Evolutionary conservation across 2,888 invertebrate species (phyloP).

Genomic region (Leuctra nigra): DNA sequence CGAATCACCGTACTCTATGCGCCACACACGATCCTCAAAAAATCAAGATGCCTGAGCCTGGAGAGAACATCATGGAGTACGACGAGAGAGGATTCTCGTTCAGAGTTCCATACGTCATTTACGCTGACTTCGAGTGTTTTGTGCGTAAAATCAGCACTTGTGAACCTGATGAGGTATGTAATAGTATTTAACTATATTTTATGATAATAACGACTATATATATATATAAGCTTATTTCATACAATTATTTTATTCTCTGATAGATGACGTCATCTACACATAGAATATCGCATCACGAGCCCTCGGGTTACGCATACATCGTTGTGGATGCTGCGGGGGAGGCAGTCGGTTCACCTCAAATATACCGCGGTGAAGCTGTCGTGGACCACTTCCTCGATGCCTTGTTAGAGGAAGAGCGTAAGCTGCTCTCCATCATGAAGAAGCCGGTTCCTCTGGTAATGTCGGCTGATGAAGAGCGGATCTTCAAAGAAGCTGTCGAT

Average conservation of each 20-base stretch:
- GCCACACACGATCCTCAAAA: conserved; percentile 14
- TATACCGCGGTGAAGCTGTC: neutral
- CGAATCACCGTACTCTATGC: neutral
- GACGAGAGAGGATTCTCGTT: neutral
- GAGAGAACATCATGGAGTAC: neutral
- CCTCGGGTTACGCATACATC: neutral
- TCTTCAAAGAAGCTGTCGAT: conserved; percentile 28
- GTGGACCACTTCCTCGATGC: neutral
- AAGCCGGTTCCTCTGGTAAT: conserved; percentile 26
- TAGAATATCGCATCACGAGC: neutral
- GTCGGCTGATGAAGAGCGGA: conserved; percentile 28
- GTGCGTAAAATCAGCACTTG: conserved; percentile 1
- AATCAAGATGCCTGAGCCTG: neutral
- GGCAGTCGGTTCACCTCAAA: neutral
- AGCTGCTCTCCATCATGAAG: conserved; percentile 19
- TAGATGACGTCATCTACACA: neutral
- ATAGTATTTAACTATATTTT: no score
- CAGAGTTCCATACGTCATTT: neutral
- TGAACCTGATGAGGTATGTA: neutral
- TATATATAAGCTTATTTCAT: no score
- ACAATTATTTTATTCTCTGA: no score
- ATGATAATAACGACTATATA: no score
- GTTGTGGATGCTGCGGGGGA: neutral
- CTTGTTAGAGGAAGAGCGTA: neutral
- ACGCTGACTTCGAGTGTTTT: conserved; percentile 8